Conservation (phyloP, 2,888 invertebrate genomes). For the Apodemia mormo region DNA sequence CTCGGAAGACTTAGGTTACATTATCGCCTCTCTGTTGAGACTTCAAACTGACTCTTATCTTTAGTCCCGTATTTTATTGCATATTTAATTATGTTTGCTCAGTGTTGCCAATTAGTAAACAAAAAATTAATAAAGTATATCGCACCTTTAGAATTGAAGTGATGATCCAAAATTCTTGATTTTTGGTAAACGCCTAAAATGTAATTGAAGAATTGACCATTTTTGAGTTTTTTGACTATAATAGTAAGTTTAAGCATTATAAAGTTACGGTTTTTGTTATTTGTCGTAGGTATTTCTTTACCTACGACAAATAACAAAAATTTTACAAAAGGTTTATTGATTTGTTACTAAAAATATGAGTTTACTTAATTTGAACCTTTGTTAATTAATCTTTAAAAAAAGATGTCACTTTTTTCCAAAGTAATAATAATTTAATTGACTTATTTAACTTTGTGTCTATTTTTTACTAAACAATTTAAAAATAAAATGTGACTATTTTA, state of each 20-base stretch:
- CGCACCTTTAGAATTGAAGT: no score
- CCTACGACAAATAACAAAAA: no score
- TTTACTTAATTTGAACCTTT: neutral
- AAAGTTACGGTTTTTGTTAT: neutral
- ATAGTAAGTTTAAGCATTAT: neutral
- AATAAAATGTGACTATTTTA: neutral
- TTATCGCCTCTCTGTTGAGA: slow-evolving; percentile 57
- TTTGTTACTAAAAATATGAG: neutral
- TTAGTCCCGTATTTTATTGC: slow-evolving; percentile 27
- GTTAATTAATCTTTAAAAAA: no score
- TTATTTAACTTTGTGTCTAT: neutral
- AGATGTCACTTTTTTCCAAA: no score
- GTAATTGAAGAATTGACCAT: neutral
- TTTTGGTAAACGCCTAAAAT: neutral
- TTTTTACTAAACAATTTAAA: no score
- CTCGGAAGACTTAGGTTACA: slow-evolving; percentile 53
- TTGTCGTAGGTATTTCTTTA: neutral
- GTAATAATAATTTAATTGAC: neutral
- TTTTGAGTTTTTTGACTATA: neutral
- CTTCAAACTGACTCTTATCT: slow-evolving; percentile 47
- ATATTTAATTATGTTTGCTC: slow-evolving; percentile 21
- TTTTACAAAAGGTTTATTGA: no score
- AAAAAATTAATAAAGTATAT: neutral
- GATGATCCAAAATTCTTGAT: neutral
- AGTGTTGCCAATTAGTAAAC: neutral